Evolutionary conservation across 2,888 invertebrate species (phyloP), one percentile per base, ranked within the genome.

Genomic region (Drosophila kokeensis): DNA sequence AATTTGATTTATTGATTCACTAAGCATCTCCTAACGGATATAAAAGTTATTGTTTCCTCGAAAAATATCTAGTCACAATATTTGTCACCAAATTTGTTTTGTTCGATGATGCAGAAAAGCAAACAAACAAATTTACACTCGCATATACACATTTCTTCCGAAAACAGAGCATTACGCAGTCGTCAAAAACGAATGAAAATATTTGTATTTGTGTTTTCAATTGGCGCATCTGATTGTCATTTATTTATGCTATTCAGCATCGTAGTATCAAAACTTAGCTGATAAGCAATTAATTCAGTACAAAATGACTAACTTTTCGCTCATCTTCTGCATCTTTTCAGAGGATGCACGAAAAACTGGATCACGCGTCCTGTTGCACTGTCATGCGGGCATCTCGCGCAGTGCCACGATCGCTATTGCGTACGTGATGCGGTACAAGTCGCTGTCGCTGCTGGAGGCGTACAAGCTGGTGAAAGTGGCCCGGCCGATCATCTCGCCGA

Each of bases 331-430:
- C 75, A 15, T 83, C 54, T 71, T 93, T 92, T 59, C 91, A 93
- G 93, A 93, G 88, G 93, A 93, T 83, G 93, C 93, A 73, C 92
- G 93, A 45, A 91, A 93, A 90, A 93, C 92, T 62, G 93, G 93
- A 74, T 93, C 93, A 66, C 90, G 92, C 54, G 97, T 98, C 48
- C 94, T 99, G 91, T 96, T 99, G 72, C 99, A 99, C 93, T 99
- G 99, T 93, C 98, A 98, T 91, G 98, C 98, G 59, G 99, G 99
- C 60, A 97, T 99, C 58, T 98, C 98, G 64, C 95, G 98, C 81
- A 98, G 98, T 79, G 98, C 98, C 75, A 98, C 98, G 75, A 96
- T 99, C 92, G 98, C 98, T 91, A 98, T 99, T 91, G 98, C 98
- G 57, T 99, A 97, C 94, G 95, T 98, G 87, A 98, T 99, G 97